Percentiles rank a stretch among this genome's conserved stretches.
These are phyloP conservation scores for Drosophila biarmipes DNA, from an alignment of 1,140 invertebrate species.

Conservation along the genomic window DNA sequence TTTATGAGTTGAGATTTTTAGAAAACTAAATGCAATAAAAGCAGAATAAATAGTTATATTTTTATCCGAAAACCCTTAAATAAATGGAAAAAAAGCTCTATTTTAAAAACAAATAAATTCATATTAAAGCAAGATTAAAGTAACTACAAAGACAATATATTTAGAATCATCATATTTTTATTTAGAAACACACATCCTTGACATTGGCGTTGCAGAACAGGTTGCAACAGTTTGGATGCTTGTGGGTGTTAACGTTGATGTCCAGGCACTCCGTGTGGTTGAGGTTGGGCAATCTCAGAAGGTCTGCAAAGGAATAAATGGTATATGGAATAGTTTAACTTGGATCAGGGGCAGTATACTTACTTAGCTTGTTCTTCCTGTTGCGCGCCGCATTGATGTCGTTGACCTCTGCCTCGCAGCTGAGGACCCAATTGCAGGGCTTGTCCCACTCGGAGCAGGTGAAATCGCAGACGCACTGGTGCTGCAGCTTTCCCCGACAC, in stretches of 20 bases:
- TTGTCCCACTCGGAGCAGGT: conserved; percentile 50
- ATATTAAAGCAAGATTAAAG: too few relatives aligned
- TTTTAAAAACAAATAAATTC: too few relatives aligned
- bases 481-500: conserved; percentile 4
- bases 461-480: conserved; percentile 48
- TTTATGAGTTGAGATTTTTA: too few relatives aligned
- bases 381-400: conserved; percentile 12
- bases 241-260: conserved; percentile 27
- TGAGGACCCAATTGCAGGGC: conserved; percentile 44
- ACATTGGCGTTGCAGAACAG: conserved; percentile 6
- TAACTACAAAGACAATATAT: not conserved
- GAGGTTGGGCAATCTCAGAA: conserved; percentile 6
- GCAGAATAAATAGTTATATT: too few relatives aligned
- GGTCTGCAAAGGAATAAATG: conserved; percentile 1
- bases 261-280: conserved; percentile 21
- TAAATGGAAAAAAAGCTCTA: too few relatives aligned
- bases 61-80: too few relatives aligned
- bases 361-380: conserved; percentile 21
- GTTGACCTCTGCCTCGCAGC: conserved; percentile 7
- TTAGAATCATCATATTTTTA: conserved; percentile 3
- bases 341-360: not conserved
- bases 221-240: conserved; percentile 30
- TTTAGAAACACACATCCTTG: conserved; percentile 41
- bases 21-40: too few relatives aligned
- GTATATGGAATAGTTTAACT: not conserved